phyloP scores from a whole-genome alignment of 2,113 vertebrate genomes.

The Malaclemys terrapin region DNA sequence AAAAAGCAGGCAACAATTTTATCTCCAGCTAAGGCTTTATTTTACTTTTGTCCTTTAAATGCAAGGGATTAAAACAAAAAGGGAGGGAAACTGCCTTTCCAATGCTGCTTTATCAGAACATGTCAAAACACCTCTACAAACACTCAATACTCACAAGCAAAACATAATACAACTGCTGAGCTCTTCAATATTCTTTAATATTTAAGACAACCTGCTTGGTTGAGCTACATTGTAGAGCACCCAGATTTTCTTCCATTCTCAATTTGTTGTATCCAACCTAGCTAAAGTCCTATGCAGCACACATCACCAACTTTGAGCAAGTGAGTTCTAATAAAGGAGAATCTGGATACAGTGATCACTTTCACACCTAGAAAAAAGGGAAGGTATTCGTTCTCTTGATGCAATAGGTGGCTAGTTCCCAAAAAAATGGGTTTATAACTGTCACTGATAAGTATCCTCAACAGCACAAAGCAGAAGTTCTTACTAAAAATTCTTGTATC shows the following conservation, averaged over 20 bases:
- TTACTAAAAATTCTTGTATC: background rate
- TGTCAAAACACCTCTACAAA: background rate
- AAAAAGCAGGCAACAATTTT: background rate
- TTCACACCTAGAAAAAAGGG: background rate
- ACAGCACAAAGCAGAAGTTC: background rate
- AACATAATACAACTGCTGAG: background rate
- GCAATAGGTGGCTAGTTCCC: background rate
- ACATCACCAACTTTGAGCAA: background rate
- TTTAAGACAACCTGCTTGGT: background rate
- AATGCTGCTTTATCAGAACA: background rate
- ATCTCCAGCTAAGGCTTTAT: background rate
- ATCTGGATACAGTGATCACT: background rate
- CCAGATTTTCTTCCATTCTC: background rate
- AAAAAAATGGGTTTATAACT: background rate
- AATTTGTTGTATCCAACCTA: background rate
- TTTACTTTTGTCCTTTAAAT: background rate
- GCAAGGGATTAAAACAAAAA: background rate
- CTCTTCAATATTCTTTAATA: background rate
- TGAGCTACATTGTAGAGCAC: background rate
- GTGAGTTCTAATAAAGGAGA: background rate
- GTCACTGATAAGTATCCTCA: background rate
- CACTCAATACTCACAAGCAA: background rate
- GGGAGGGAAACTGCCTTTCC: background rate
- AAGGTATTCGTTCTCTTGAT: background rate
- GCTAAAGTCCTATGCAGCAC: background rate